phyloP scores from a whole-genome alignment of 2,113 vertebrate genomes.

The Ailuropoda melanoleuca region DNA sequence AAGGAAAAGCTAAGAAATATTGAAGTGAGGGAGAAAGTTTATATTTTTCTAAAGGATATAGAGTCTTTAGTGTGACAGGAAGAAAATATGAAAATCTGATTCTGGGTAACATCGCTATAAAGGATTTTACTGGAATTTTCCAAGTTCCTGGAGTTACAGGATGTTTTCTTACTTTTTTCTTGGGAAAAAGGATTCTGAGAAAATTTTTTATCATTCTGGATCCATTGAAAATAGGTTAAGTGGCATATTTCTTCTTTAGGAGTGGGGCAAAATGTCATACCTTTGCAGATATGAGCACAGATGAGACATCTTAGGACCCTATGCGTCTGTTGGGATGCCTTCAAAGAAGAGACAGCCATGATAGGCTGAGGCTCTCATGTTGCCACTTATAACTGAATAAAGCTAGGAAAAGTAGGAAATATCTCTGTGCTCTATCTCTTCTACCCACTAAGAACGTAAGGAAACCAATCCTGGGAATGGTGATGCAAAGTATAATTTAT shows the following conservation, averaged over 20 bases:
- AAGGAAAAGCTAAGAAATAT: constrained; percentile 62
- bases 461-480: not conserved
- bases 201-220: constrained; percentile 63
- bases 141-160: not conserved
- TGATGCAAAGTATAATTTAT: not conserved
- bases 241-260: not conserved
- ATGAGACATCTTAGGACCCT: not conserved
- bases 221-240: not conserved
- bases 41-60: constrained; percentile 74
- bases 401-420: constrained; percentile 55
- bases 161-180: constrained; percentile 54
- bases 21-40: constrained; percentile 52
- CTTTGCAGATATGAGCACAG: not conserved
- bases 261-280: constrained; percentile 28
- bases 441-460: not conserved
- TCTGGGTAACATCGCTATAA: constrained; percentile 67
- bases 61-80: constrained; percentile 67
- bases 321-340: not conserved
- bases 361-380: constrained; percentile 26
- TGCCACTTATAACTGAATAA: constrained; percentile 65
- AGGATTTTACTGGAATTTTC: constrained; percentile 63
- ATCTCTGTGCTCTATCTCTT: not conserved
- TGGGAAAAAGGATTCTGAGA: constrained; percentile 74
- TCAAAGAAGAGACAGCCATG: constrained; percentile 55
- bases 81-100: constrained; percentile 74